Evolutionary conservation across 2,113 vertebrate species (phyloP), one percentile per base, ranked within the genome.

Genomic region (Onychorhynchus coronatus): DNA sequence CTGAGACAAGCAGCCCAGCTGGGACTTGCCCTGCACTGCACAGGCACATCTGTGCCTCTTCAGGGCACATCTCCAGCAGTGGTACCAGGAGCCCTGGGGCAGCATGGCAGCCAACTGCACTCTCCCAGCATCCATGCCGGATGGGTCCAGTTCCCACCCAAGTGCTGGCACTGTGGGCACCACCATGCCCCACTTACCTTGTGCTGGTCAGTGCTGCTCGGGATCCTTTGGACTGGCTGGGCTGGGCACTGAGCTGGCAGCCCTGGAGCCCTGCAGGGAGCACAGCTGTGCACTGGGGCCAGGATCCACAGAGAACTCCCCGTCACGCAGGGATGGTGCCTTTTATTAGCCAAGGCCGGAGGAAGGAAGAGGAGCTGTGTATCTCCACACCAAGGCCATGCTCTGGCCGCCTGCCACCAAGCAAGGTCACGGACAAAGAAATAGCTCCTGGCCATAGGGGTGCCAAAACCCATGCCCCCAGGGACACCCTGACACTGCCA

Each of bases 311-410:
- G 41, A 86, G 63, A 52, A 44, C 25, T 61, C 7, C 0, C 41
- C 31, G 78, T 56, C 88, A 41, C 5, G 0, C 50, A 46, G 56
- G 37, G 42, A 66, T 47, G 42, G 28, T 30, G 85, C 22, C 58
- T 95, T 94, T 93, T 90, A 65, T 95, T 73, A 93, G 75, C 74
- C 1, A 1, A 93, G 91, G 95, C 71, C 1, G 1, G 76, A 94
- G 96, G 96, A 97, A 96, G 96, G 95, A 97, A 96, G 46, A 65
- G 85, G 62, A 93, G 72, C 66, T 0, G 2, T 2, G 20, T 71
- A 66, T 83, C 82, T 6, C 65, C 35, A 67, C 3, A 0, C 75
- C 95, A 94, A 95, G 95, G 96, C 75, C 23, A 7, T 0, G 15
- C 53, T 94, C 88, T 70, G 78, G 88, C 95, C 0, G 2, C 67